These are phyloP conservation scores for Diachasma alloeum DNA, from an alignment of 1,140 invertebrate genomes.

Conservation along the genomic window DNA sequence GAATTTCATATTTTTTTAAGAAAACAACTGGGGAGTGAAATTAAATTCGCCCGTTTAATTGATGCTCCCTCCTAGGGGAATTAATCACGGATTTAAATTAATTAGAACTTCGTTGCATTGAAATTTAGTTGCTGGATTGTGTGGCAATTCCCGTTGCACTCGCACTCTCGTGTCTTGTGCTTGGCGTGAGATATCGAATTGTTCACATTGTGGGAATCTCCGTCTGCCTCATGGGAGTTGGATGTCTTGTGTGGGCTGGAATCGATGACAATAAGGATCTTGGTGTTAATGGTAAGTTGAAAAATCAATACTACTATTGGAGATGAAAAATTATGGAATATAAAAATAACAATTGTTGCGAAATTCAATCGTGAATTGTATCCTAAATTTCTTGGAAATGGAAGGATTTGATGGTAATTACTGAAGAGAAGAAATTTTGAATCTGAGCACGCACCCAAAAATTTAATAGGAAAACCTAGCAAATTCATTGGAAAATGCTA, in stretches of 20 bases:
- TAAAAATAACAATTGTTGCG: no score
- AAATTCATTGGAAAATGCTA: no score
- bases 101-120: not conserved
- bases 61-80: not conserved
- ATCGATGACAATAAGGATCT: conserved; percentile 70
- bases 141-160: conserved; percentile 86
- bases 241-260: conserved; percentile 85
- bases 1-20: not conserved
- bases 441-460: no score
- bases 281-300: conserved; percentile 67
- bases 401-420: no score
- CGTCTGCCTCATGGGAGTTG: conserved; percentile 83
- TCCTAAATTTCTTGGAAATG: no score
- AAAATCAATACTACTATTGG: conserved; percentile 21
- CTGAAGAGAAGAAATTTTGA: no score
- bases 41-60: conserved; percentile 33
- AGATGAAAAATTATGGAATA: not conserved
- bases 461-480: no score
- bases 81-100: not conserved
- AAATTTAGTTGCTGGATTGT: conserved; percentile 79
- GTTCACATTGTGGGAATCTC: conserved; percentile 84
- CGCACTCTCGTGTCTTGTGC: conserved; percentile 75
- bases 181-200: conserved; percentile 75
- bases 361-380: no score
- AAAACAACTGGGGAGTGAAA: no score